Evolutionary conservation across 1,140 invertebrate species (phyloP).

Genomic region (Reticulitermes speratus): DNA sequence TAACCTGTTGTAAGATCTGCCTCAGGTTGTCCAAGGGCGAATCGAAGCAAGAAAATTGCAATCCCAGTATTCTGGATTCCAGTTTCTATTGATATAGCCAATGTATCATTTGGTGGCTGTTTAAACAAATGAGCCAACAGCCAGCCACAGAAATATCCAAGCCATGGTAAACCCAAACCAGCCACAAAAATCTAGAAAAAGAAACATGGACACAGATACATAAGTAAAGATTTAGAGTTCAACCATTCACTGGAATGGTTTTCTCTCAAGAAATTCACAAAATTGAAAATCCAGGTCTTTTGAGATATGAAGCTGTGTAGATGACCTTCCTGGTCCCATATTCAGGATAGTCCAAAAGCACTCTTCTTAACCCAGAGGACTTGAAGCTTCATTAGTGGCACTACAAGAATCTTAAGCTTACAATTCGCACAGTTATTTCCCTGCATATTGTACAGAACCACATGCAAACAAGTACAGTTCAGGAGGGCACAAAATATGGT

Average conservation of each 20-base stretch:
- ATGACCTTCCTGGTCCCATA: no score
- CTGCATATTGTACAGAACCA: no score
- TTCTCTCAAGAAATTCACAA: constrained; percentile 48
- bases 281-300: no score
- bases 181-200: constrained; percentile 70
- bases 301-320: no score
- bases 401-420: no score
- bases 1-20: constrained; percentile 79
- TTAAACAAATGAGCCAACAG: constrained; percentile 57
- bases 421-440: no score
- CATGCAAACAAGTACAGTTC: no score
- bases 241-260: not conserved
- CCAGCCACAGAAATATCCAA: constrained; percentile 80
- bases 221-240: not conserved
- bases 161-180: constrained; percentile 81
- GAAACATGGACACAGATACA: not conserved
- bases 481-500: no score
- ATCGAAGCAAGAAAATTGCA: constrained; percentile 78
- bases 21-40: constrained; percentile 67
- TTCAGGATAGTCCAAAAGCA: no score
- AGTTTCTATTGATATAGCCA: constrained; percentile 90
- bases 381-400: no score
- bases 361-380: no score
- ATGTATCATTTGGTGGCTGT: constrained; percentile 63
- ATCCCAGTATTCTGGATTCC: constrained; percentile 95